Conservation (phyloP, 2,797 vertebrate genomes). For the Sylvilagus floridanus region DNA sequence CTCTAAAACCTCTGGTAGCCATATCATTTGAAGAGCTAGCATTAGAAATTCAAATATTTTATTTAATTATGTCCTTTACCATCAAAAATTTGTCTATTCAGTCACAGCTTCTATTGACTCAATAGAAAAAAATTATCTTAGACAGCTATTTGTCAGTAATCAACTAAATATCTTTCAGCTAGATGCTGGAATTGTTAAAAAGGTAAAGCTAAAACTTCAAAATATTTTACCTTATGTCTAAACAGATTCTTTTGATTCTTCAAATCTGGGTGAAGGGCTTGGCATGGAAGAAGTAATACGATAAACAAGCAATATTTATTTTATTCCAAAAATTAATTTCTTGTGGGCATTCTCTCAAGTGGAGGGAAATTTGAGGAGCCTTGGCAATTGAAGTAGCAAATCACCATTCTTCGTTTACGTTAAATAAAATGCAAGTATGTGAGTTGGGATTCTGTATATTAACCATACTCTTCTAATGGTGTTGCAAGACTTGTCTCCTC, state of each 20-base stretch:
- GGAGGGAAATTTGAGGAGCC: neutral
- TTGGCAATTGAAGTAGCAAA: neutral
- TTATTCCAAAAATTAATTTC: neutral
- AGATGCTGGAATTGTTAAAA: neutral
- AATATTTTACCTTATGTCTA: neutral
- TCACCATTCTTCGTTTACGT: too few relatives aligned
- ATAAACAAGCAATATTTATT: neutral
- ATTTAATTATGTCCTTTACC: neutral
- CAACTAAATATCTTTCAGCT: slow-evolving; percentile 6
- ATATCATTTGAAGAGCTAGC: neutral
- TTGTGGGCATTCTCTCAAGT: slow-evolving; percentile 14
- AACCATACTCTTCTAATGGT: too few relatives aligned
- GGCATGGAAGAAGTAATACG: neutral
- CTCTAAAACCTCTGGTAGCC: neutral
- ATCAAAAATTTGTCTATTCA: neutral
- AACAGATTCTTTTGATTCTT: neutral
- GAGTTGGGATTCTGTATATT: too few relatives aligned
- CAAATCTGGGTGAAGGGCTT: neutral
- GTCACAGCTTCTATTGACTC: neutral
- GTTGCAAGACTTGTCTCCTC: neutral
- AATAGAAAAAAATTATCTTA: neutral
- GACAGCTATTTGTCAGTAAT: neutral
- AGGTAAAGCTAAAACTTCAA: neutral
- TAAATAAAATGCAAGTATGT: too few relatives aligned
- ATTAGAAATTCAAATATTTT: neutral